phyloP scores from a whole-genome alignment of 23 tunicate genomes.

The Ciona savignyi region DNA sequence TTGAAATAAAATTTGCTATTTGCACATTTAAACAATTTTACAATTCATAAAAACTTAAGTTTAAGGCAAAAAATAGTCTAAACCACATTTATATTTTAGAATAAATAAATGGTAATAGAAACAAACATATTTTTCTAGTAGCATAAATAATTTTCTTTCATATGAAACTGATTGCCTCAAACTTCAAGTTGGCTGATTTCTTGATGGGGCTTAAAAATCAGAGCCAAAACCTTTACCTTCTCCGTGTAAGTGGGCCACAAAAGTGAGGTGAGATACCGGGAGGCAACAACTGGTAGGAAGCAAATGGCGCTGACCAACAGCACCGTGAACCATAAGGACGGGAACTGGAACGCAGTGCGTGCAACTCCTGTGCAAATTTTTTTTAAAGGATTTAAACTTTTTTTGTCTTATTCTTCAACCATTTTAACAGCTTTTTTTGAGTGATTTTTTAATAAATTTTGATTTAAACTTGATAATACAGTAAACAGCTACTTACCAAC shows the following conservation, averaged over 20 bases:
- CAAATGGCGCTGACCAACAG: constrained; percentile 37
- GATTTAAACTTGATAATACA: not conserved
- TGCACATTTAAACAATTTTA: no score
- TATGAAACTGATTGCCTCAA: no score
- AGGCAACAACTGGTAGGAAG: constrained; percentile 52
- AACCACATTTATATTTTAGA: no score
- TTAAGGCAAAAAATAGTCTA: no score
- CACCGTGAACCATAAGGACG: constrained; percentile 55
- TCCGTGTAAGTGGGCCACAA: constrained; percentile 55
- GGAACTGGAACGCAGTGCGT: constrained; percentile 22
- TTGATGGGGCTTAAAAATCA: not conserved
- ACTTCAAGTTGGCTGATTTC: no score
- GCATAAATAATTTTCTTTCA: no score
- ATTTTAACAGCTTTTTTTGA: constrained; percentile 35
- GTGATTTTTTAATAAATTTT: no score
- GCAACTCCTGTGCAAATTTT: constrained; percentile 73
- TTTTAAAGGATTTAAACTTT: no score
- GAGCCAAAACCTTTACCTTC: constrained; percentile 14
- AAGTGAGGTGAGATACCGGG: constrained; percentile 6
- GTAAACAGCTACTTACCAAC: constrained; percentile 42
- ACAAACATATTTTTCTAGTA: no score
- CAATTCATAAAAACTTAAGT: no score
- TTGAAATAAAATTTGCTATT: no score
- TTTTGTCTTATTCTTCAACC: constrained; percentile 32
- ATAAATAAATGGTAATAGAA: not conserved